Conservation (phyloP, 2,113 vertebrate species). For the Actinemys pallida region DNA sequence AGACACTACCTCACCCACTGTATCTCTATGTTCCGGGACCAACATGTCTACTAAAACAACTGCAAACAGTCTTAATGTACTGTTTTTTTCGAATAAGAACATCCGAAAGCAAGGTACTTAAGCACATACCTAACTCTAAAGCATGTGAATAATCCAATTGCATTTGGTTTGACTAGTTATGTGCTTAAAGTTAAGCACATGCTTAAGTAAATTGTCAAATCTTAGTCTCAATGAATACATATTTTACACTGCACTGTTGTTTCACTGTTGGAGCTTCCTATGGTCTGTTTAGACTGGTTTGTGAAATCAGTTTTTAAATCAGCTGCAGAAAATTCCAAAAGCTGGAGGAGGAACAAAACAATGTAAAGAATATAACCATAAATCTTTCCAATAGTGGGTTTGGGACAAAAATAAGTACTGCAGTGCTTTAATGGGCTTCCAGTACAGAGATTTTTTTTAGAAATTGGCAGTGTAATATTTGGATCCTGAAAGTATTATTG, state of each 20-base stretch:
- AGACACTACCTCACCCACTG: too few species aligned
- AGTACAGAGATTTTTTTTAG: not conserved
- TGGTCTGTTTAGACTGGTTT: not conserved
- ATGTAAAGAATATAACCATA: constrained; percentile 48
- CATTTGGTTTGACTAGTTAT: constrained; percentile 7
- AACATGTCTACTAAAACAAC: too few species aligned
- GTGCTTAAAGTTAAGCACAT: constrained; percentile 17
- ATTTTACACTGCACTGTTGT: not conserved
- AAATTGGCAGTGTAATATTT: not conserved
- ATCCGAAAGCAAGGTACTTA: not conserved
- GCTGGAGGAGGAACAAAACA: constrained; percentile 56
- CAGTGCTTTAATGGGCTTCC: constrained; percentile 10
- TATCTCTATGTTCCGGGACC: too few species aligned
- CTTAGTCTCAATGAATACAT: not conserved
- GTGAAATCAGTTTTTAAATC: not conserved
- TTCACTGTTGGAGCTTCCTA: not conserved
- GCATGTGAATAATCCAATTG: constrained; percentile 18
- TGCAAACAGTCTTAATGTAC: too few species aligned
- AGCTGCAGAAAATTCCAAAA: constrained; percentile 32
- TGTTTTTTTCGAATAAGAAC: too few species aligned
- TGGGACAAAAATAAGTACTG: constrained; percentile 24
- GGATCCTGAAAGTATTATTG: not conserved
- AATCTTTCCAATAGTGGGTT: not conserved
- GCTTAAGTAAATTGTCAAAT: constrained; percentile 24
- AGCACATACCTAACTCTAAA: not conserved